phyloP scores from a whole-genome alignment of 2,113 vertebrate genomes.

The Talpa occidentalis region DNA sequence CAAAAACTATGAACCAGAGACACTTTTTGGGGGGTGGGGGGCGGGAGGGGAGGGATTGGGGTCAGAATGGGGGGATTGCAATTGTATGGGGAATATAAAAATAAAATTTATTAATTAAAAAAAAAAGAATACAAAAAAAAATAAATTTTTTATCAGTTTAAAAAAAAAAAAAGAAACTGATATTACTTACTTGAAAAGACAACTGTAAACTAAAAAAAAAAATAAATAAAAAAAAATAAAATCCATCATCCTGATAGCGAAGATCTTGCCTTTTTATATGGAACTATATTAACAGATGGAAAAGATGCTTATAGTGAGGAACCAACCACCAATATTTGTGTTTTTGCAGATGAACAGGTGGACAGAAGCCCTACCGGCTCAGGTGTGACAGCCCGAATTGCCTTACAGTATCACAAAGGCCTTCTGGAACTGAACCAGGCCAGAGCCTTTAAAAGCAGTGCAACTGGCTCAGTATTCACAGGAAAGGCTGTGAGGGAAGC shows the following conservation, averaged over 20 bases:
- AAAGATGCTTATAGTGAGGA: slow-evolving; percentile 91
- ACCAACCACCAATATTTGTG: slow-evolving; percentile 94
- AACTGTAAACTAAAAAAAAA: too few species aligned
- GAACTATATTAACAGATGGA: slow-evolving; percentile 97
- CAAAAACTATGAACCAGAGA: too few species aligned
- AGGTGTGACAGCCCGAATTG: slow-evolving; percentile 95
- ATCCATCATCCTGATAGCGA: slow-evolving; percentile 92
- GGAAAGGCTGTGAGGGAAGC: slow-evolving; percentile 93
- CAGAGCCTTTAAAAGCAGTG: slow-evolving; percentile 92
- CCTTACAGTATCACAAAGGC: slow-evolving; percentile 95
- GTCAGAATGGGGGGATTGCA: too few species aligned
- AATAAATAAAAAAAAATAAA: too few species aligned
- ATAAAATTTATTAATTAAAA: too few species aligned
- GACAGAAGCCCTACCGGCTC: slow-evolving; percentile 97
- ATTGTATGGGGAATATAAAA: too few species aligned
- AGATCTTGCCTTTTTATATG: slow-evolving; percentile 96
- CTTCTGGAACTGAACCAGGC: slow-evolving; percentile 91
- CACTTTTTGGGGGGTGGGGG: too few species aligned
- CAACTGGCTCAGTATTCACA: slow-evolving; percentile 92
- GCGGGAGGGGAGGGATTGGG: too few species aligned
- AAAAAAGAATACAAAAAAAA: too few species aligned
- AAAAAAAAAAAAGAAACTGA: too few species aligned
- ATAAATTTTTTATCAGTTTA: too few species aligned
- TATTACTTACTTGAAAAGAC: too few species aligned
- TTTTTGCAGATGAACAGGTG: slow-evolving; percentile 98